Conservation (phyloP, 2,797 vertebrate genomes). For the Eutrigla gurnardus region DNA sequence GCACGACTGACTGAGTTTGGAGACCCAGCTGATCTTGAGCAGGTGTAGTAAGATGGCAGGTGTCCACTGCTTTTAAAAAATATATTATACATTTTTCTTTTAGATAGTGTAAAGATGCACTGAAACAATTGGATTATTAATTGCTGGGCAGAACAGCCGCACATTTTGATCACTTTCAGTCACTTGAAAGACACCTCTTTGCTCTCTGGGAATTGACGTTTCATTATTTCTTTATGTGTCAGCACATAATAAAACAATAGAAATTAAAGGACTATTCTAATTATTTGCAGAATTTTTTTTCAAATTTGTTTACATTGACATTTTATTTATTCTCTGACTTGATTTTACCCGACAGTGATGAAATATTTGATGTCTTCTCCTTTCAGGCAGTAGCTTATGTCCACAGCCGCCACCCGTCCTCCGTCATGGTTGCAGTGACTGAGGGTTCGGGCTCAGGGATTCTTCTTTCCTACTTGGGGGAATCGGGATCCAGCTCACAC, state of each 20-base stretch:
- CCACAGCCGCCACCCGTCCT: slow-evolving; percentile 82
- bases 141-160: too few relatives aligned
- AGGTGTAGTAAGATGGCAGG: slow-evolving; percentile 58
- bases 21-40: slow-evolving; percentile 89
- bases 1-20: slow-evolving; percentile 88
- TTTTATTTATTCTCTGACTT: not conserved
- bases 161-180: not conserved
- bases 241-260: not conserved
- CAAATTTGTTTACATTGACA: not conserved
- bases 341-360: not conserved
- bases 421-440: slow-evolving; percentile 86
- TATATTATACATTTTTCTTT: not conserved
- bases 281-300: not conserved
- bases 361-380: not conserved
- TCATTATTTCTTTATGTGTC: not conserved
- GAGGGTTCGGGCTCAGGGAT: slow-evolving; percentile 91
- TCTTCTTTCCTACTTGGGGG: slow-evolving; percentile 91
- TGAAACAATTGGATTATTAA: too few relatives aligned
- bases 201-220: not conserved
- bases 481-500: slow-evolving; percentile 88
- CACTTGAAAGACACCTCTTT: not conserved
- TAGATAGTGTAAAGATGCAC: too few relatives aligned
- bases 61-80: not conserved
- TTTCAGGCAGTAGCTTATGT: slow-evolving; percentile 84
- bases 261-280: not conserved